Base-by-base conservation (phyloP, 53 echinoderm and acorn worm genomes). In the Echinometra lucunter region DNA sequence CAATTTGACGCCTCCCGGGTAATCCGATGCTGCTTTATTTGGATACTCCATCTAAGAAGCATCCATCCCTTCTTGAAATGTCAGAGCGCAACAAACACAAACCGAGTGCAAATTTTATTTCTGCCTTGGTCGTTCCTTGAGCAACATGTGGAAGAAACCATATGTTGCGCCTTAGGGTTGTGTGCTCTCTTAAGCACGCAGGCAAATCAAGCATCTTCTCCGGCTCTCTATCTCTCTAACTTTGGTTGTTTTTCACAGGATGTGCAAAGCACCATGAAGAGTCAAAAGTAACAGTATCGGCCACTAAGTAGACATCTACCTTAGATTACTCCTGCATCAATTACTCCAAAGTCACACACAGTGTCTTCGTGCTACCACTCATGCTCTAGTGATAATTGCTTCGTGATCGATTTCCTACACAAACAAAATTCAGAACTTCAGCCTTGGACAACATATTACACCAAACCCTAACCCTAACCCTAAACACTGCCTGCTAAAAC, bases 101-200 rank as follows among this genome's bases (percentile, higher is more conserved):
- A 85, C 40, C 16, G n/a, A 47, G 85, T 85, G 85, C 17, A 85
- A 81, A 85, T 49, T 85, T 49, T 85, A 85, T 49, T 85, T 85
- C 85, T 49, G 28, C 85, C 17, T 3, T 85, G 47, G 47, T 11
- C 27, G 28, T 30, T 49, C 49, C 3, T 28, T 85, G 85, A 49
- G 85, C 85, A 85, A 85, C 85, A 85, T n/a, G 85, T 85, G 85
- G n/a, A 85, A 85, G 85, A 85, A 81, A 49, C 30, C 85, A 85
- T 53, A 49, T 85, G 85, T 28, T 49, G n/a, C 8, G 30, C 85
- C 85, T 85, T 30, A 85, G 49, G 85, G 85, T 3, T 49, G 28
- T 49, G 17, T 17, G 49, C 85, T 85, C 85, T 85, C 85, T 49
- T 85, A 49, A 47, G 85, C 85, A 49, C 13, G 30, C n/a, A 45